Evolutionary conservation across 37 sponge, comb jelly and placozoan genomes (phyloP), one percentile per base, ranked within the genome.

Genomic region (Halisarca cf. caerulea): DNA sequence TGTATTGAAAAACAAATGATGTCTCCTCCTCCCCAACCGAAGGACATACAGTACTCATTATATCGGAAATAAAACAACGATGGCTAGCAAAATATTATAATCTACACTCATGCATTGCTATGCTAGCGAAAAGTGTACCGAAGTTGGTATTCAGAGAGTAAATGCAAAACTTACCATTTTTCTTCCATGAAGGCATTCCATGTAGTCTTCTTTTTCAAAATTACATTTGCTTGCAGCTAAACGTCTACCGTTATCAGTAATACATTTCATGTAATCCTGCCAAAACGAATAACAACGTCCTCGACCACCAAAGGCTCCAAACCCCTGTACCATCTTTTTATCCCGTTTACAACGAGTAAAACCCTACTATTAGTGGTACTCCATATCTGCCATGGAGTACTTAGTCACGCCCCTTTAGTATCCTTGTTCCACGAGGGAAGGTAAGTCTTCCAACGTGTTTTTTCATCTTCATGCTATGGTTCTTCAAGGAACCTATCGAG

Each of bases 121-220:
- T 23, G 14, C 39, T 14, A 17, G 17, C 15, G 21, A 77, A 77
- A 37, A 77, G 27, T n/a, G 21, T n/a, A 15, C 14, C 21, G 24
- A 37, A 20, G 36, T 44, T 33, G 14, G 11, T 21, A 21, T 20
- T 11, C 17, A 18, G 11, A 79, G 17, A 37, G 30, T 24, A 34
- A n/a, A 17, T 27, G 15, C 33, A 7, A 18, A n/a, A n/a, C n/a
- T 44, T 41, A 95, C 95, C 86, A 92, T 35, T 66, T 95, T 95
- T 17, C 39, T 80, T 36, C 86, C 94, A 42, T 95, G 95, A 25
- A 95, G 86, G 82, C 95, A 95, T 80, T 95, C 95, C 80, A 95
- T 81, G 41, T 95, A 95, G 86, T 95, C 95, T 39, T 95, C 91
- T 81, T 86, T 73, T 32, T 92, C 68, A 4, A 58, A 14, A 34